Base-by-base conservation (phyloP, 2,888 invertebrate genomes). In the Meghimatium bilineatum region DNA sequence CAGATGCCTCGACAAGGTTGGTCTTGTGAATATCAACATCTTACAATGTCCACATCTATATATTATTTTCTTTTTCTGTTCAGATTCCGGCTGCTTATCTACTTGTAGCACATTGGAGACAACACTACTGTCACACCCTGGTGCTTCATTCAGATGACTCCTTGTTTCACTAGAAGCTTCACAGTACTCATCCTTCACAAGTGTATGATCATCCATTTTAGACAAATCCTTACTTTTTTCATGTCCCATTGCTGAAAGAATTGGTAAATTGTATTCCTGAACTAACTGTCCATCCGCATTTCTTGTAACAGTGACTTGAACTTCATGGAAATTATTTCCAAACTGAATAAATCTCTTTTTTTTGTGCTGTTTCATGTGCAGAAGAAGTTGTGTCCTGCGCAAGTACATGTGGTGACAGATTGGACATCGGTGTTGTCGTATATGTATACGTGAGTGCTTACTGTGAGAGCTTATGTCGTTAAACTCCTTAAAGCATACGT, bases 11-110 rank as follows among this genome's bases (percentile, higher is more conserved):
- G 80, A 84, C 29, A 84, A n/a, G 1, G 84, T 80, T 67, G 84
- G 84, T 26, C 84, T 36, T 14, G 84, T 84, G 56, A 67, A 80
- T 23, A 84, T 80, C 1, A 80, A 12, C 17, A 29, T 80, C n/a
- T 84, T 84, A 67, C 84, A 84, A 56, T 84, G 84, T 32, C 84
- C 84, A 56, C 84, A 84, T 26, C 74, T 36, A 36, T 84, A 84
- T 6, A 84, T 72, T 38, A 80, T 44, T 67, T 79, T 80, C 56
- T 78, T 83, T 29, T 72, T 78, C 5, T 56, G 69, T 29, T 82
- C 82, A 44, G 20, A 17, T 23, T 52, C 38, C 14, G 0, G 2
- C n/a, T 74, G 72, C 6, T 17, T 34, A 23, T 52, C 52, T 23
- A 5, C 20, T 32, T 49, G 29, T 32, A 23, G 23, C 17, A 52